Conservation (phyloP, 2,113 vertebrate genomes). For the Terrapene triunguis region DNA sequence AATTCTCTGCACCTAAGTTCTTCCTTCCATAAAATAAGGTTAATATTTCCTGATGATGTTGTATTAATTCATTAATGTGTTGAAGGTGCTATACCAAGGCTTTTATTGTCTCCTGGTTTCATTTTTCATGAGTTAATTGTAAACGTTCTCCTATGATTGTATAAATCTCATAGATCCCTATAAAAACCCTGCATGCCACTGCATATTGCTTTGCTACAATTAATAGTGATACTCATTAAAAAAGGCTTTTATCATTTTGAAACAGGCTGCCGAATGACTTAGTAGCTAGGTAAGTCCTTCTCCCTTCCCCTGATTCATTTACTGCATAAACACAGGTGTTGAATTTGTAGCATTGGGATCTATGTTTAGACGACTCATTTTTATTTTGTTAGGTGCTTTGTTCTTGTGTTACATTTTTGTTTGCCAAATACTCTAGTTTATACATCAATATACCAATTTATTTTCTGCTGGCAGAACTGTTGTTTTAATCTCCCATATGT, state of each 20-base stretch:
- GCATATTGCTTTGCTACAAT: background rate
- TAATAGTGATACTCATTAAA: background rate
- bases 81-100: background rate
- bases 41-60: background rate
- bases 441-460: background rate
- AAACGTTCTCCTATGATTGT: background rate
- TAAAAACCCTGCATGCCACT: background rate
- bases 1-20: background rate
- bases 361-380: background rate
- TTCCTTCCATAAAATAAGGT: background rate
- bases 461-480: background rate
- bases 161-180: background rate
- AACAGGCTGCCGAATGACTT: background rate
- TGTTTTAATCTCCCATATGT: slow-evolving; percentile 12
- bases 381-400: background rate
- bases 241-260: background rate
- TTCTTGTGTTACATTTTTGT: background rate
- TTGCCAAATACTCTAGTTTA: background rate
- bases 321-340: background rate
- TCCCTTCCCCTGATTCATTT: background rate
- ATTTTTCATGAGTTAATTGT: background rate
- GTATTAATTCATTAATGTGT: background rate
- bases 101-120: background rate
- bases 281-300: background rate
- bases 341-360: background rate